Base-by-base conservation (phyloP, 1,140 invertebrate genomes). In the Pogonognathellus flavescens region DNA sequence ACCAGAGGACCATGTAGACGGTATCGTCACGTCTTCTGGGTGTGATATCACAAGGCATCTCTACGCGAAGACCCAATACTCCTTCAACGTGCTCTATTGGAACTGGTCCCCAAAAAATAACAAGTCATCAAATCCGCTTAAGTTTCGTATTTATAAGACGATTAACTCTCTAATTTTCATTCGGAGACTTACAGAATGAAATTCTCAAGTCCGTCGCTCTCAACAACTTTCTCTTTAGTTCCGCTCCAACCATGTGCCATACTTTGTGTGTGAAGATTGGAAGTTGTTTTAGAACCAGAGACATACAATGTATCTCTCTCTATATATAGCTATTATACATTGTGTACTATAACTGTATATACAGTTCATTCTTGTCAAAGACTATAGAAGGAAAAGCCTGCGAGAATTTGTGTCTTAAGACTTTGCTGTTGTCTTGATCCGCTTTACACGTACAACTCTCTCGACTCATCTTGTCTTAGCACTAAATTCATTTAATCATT, bases 21-120 rank as follows among this genome's bases (percentile, higher is more conserved):
- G 93, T 93, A 91, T 96, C 95, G 89, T 95, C 94, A 31, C 93
- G 92, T 86, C 95, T 93, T 85, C 93, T 92, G 1, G 95, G 94
- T 87, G 94, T 93, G 87, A 96, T 95, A 90, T 96, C 95, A 91
- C 96, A 97, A 7, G 96, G 96, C 76, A 97, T 91, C 86, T 93
- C 93, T 4, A 94, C 94, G 89, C 94, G 95, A 90, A 95, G 94
- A 16, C 94, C 94, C 80, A 95, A 91, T 9, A 96, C 95, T 49
- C 95, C 96, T 90, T 95, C 94, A 83, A 96, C 94, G 87, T 94
- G 93, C 83, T 94, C 93, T 89, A 95, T 93, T 20, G 95, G 94
- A 91, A 95, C 95, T 95, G 93, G 22, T 92, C 93, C 83, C 89
- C 89, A 91, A 90, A 89, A 85, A 84, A 87, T 59, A 84, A 62